Evolutionary conservation across 2,888 invertebrate genomes (phyloP), one percentile per base, ranked within the genome.

Genomic region (Spilarctia lutea): DNA sequence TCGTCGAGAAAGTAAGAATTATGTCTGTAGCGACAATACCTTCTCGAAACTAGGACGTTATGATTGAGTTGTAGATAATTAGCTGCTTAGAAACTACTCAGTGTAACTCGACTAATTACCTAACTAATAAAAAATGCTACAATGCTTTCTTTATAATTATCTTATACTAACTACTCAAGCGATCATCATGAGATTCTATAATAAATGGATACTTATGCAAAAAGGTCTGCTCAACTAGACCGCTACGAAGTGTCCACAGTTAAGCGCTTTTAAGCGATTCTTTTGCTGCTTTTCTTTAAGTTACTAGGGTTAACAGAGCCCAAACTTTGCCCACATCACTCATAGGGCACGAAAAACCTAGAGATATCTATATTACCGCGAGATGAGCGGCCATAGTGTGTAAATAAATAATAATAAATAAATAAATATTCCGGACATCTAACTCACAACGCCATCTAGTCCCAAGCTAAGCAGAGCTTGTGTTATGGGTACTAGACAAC

Each of bases 51-150:
- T 70, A 20, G 66, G 42, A 66, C 74, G 70, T 70, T 70, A 74
- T 60, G 70, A 74, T 74, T 65, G 69, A 74, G 66, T 33, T 70
- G 52, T 30, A 69, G 73, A 70, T 74, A 70, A 70, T 74, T 70
- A 56, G 24, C n/a, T 56, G 11, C 66, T 66, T 67, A 30, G 66
- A 65, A 70, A 63, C 70, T 63, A 63, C 71, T 30, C 20, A 70
- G 63, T 39, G 6, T 6, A 67, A 33, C 24, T 6, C 10, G 27
- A 30, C 60, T 48, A 30, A 73, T 73, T 68, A 39, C 39, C 39
- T 10, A 72, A n/a, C 52, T 60, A 8, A 60, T 68, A 63, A 73
- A 20, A 35, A 63, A 27, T 65, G 48, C 63, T 56, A n/a, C n/a
- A 24, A 11, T 56, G n/a, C 10, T 52, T 10, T 52, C 52, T 52